Conservation (phyloP, 2,888 invertebrate genomes). For the Anticlea derivata region DNA sequence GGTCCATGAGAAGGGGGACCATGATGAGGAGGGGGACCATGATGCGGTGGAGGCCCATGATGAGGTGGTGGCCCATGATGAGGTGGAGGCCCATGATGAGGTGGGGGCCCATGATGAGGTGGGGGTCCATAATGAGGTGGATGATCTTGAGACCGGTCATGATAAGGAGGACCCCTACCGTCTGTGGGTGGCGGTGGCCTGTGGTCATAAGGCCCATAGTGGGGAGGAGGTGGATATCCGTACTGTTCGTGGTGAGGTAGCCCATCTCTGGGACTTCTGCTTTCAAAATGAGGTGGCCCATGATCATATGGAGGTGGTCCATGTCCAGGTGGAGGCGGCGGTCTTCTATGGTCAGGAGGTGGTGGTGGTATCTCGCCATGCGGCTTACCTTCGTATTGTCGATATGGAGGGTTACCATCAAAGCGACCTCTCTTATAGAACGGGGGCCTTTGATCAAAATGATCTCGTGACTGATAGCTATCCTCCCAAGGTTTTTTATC, state of each 20-base stretch:
- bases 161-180: neutral
- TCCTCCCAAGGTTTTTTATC: too few species aligned
- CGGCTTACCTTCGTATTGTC: neutral
- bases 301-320: neutral
- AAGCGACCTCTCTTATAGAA: neutral
- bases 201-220: too few species aligned
- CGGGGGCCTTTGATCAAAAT: neutral
- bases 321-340: too few species aligned
- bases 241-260: neutral
- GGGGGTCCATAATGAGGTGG: too few species aligned
- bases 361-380: neutral
- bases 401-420: neutral
- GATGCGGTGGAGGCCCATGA: neutral
- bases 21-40: neutral
- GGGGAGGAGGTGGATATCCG: neutral
- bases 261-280: neutral
- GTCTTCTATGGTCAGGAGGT: too few species aligned
- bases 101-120: neutral
- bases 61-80: neutral
- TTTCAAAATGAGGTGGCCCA: neutral
- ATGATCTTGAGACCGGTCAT: too few species aligned
- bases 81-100: constrained; percentile 2
- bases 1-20: constrained; percentile 3
- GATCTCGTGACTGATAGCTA: too few species aligned
- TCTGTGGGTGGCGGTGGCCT: neutral